Conservation (phyloP, 2,888 invertebrate genomes). For the Drosophila pegasa region DNA sequence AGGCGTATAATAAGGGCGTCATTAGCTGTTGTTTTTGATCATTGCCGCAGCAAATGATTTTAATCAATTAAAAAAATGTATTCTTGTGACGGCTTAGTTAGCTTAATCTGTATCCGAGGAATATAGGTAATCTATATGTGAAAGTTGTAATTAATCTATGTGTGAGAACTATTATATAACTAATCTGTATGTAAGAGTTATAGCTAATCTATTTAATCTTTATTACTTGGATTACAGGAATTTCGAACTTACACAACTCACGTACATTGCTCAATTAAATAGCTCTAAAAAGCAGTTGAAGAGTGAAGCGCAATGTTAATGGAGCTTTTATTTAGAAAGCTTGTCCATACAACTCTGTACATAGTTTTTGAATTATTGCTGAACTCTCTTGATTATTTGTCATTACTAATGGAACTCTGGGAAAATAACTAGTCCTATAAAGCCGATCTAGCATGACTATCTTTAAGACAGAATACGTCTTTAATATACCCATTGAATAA, state of each 20-base stretch:
- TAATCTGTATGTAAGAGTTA: background rate
- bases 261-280: background rate
- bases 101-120: too few species aligned
- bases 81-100: conserved; percentile 1
- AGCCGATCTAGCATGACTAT: too few species aligned
- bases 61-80: background rate
- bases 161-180: too few species aligned
- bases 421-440: too few species aligned
- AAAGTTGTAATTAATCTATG: background rate
- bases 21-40: background rate
- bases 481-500: too few species aligned
- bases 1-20: too few species aligned
- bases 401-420: too few species aligned
- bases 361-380: too few species aligned
- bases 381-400: too few species aligned
- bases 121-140: background rate
- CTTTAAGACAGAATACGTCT: too few species aligned
- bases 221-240: background rate
- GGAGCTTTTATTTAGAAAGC: conserved; percentile 8
- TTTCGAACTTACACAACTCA: background rate
- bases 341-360: too few species aligned
- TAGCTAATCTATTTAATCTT: background rate
- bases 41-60: conserved; percentile 9
- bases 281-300: background rate
- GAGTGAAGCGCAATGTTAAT: background rate